phyloP scores from a whole-genome alignment of 2,797 vertebrate species.

The Microctenopoma lineatum region DNA sequence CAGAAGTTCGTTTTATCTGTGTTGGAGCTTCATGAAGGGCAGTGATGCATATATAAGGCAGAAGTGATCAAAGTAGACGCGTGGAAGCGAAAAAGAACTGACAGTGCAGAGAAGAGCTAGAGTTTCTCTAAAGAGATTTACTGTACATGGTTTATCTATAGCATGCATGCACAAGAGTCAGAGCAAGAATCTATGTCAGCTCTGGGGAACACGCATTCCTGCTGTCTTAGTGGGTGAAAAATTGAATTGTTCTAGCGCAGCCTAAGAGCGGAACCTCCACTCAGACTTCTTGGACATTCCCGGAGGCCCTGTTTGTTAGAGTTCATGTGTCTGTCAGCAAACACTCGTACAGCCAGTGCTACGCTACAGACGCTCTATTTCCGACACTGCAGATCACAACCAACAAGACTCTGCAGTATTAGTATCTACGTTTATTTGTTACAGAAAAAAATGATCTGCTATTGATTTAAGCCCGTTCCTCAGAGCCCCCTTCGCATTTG shows the following conservation, averaged over 20 bases:
- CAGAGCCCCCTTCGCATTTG: neutral
- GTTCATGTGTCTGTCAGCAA: conserved; percentile 29
- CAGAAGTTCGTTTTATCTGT: conserved; percentile 21
- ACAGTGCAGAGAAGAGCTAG: conserved; percentile 24
- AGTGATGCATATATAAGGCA: neutral
- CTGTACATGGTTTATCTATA: conserved; percentile 51
- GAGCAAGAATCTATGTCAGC: conserved; percentile 25
- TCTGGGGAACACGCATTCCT: conserved; percentile 34
- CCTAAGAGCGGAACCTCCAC: conserved; percentile 40
- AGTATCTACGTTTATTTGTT: too few relatives aligned
- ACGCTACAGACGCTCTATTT: conserved; percentile 19
- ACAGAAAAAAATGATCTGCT: neutral
- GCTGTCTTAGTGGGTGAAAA: conserved; percentile 39
- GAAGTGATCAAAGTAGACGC: conserved; percentile 16
- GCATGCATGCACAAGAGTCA: conserved; percentile 11
- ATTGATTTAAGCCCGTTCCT: neutral
- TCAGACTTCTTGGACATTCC: conserved; percentile 61
- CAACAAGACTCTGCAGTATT: neutral
- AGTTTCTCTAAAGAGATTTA: conserved; percentile 46
- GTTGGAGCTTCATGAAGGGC: neutral
- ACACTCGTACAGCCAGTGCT: conserved; percentile 1
- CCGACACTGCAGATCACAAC: conserved; percentile 1
- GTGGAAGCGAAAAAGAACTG: conserved; percentile 38
- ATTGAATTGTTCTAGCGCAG: conserved; percentile 52
- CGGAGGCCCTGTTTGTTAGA: conserved; percentile 44